Percentiles rank a stretch among this genome's conserved stretches.
phyloP scores from a whole-genome alignment of 2,888 invertebrate genomes.

The Latrodectus hesperus region DNA sequence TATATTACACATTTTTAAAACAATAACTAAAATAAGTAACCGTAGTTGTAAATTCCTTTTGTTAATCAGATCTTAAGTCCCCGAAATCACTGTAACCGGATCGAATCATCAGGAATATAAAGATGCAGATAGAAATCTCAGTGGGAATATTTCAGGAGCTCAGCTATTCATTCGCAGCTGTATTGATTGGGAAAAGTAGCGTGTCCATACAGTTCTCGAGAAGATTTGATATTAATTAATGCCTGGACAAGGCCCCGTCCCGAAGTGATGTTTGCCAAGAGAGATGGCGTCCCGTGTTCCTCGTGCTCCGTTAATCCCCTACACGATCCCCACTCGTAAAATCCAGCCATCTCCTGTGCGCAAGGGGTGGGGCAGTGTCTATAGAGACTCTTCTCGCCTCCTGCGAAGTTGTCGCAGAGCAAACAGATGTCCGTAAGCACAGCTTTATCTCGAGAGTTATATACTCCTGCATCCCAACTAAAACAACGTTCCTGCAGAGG shows the following conservation, averaged over 20 bases:
- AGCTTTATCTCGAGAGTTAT: background rate
- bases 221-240: constrained; percentile 61
- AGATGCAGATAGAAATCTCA: background rate
- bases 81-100: no score
- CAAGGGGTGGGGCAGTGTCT: constrained; percentile 13
- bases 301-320: constrained; percentile 9
- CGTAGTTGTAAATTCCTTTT: no score
- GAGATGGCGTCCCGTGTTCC: background rate
- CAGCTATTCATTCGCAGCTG: background rate
- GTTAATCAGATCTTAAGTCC: no score
- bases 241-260: constrained; percentile 13
- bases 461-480: background rate
- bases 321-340: constrained; percentile 37
- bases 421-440: constrained; percentile 42
- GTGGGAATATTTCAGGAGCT: background rate
- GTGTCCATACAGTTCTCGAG: background rate
- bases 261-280: constrained; percentile 25
- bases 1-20: background rate
- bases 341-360: background rate
- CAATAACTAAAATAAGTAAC: background rate
- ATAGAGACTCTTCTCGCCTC: constrained; percentile 7
- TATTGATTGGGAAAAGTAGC: background rate
- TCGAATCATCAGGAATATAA: no score
- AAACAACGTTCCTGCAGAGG: background rate
- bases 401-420: constrained; percentile 4